phyloP scores from a whole-genome alignment of 1,140 invertebrate genomes.

The Micrasema longulum region DNA sequence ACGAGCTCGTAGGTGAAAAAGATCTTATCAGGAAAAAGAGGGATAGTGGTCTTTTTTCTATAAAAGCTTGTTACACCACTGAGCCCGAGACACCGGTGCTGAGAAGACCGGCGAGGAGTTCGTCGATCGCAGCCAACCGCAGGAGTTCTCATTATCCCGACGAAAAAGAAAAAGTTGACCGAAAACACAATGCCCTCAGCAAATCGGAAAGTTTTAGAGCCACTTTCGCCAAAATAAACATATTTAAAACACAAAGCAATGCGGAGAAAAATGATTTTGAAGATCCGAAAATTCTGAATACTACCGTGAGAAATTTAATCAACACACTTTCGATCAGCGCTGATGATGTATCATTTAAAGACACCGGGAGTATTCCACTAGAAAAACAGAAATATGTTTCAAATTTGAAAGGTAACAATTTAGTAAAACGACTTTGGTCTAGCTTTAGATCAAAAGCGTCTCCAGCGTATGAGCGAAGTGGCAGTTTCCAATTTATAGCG shows the following conservation, averaged over 20 bases:
- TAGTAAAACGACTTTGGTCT: slow-evolving; percentile 6
- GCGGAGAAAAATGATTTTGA: neutral
- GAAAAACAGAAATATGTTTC: slow-evolving; percentile 5
- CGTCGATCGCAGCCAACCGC: neutral
- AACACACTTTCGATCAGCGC: slow-evolving; percentile 9
- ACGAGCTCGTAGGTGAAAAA: neutral
- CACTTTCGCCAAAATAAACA: slow-evolving; percentile 32
- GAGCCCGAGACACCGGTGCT: neutral
- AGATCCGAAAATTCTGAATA: slow-evolving; percentile 15
- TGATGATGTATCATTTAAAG: slow-evolving; percentile 1
- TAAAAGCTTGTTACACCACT: neutral
- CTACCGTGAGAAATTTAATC: slow-evolving; percentile 3
- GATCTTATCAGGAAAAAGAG: neutral
- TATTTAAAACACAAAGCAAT: slow-evolving; percentile 3
- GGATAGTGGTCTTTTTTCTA: neutral
- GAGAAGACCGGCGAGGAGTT: neutral
- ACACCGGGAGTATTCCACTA: neutral
- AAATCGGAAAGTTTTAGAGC: slow-evolving; percentile 39
- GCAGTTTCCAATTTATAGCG: slow-evolving; percentile 17
- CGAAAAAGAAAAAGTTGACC: slow-evolving; percentile 1
- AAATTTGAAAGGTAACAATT: neutral
- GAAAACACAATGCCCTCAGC: neutral
- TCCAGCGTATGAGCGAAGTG: slow-evolving; percentile 1
- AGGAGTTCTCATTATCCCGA: slow-evolving; percentile 17
- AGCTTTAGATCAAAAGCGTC: slow-evolving; percentile 12